Conservation (phyloP, 2,797 vertebrate species). For the Ctenopoma kingsleyae region DNA sequence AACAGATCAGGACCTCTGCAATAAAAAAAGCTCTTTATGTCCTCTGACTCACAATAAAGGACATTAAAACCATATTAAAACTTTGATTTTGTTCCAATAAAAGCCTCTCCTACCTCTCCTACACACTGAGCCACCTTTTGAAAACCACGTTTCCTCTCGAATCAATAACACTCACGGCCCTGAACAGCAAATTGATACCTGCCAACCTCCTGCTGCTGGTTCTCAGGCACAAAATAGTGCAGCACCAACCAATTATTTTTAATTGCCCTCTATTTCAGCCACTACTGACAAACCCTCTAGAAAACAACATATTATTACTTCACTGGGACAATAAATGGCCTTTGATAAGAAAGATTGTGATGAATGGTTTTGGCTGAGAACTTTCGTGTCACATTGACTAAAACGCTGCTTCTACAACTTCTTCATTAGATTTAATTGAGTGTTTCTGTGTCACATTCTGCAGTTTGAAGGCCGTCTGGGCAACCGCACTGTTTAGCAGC, state of each 20-base stretch:
- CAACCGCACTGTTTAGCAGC: neutral
- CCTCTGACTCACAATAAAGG: neutral
- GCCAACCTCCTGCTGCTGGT: constrained; percentile 9
- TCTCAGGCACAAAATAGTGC: constrained; percentile 16
- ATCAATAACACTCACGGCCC: constrained; percentile 15
- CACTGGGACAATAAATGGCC: constrained; percentile 28
- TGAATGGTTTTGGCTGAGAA: constrained; percentile 26
- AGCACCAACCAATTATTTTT: constrained; percentile 30
- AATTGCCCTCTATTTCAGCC: constrained; percentile 27
- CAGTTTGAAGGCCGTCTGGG: neutral
- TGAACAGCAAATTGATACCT: constrained; percentile 25
- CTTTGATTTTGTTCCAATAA: neutral
- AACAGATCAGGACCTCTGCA: too few species aligned
- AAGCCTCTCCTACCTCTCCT: neutral
- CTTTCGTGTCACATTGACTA: constrained; percentile 11
- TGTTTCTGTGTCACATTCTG: neutral
- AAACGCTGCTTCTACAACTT: neutral
- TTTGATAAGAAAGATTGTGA: constrained; percentile 13
- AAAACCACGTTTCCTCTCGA: constrained; percentile 5
- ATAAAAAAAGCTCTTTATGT: neutral
- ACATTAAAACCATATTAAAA: neutral
- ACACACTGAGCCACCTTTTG: neutral
- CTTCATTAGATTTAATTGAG: neutral
- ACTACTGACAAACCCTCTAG: constrained; percentile 15
- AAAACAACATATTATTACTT: constrained; percentile 18